Evolutionary conservation across 1,140 invertebrate genomes (phyloP).

Genomic region (Sycophila sp.): DNA sequence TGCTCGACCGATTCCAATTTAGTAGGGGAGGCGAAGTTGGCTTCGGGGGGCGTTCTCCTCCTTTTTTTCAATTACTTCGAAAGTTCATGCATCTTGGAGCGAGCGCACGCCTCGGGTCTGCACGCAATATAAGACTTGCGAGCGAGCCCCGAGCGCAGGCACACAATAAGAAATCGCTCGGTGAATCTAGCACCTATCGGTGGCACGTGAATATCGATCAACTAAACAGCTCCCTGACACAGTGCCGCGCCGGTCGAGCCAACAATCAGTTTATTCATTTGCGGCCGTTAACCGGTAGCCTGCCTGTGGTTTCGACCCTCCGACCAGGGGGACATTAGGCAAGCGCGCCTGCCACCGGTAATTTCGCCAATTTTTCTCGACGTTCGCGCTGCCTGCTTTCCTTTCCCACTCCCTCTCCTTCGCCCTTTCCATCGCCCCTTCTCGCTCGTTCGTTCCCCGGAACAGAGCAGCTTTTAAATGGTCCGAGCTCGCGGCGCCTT

Average conservation of each 20-base stretch:
- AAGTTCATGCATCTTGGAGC: background rate
- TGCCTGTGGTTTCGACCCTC: background rate
- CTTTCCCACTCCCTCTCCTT: background rate
- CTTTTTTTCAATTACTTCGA: slow-evolving; percentile 21
- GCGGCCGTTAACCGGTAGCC: slow-evolving; percentile 2
- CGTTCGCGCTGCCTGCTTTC: background rate
- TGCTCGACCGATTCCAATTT: no score
- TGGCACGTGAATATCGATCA: slow-evolving; percentile 9
- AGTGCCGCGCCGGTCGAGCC: background rate
- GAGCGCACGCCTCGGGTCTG: background rate
- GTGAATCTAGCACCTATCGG: background rate
- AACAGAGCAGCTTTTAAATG: background rate
- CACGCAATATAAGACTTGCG: background rate
- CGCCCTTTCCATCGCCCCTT: background rate
- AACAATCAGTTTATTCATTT: slow-evolving; percentile 31
- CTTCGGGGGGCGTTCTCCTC: background rate
- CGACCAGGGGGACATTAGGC: background rate
- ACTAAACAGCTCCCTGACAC: background rate
- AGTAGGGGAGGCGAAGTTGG: background rate
- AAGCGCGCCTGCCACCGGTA: background rate
- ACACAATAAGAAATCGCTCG: slow-evolving; percentile 11
- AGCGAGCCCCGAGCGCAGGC: background rate
- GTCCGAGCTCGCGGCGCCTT: background rate
- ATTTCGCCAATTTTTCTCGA: slow-evolving; percentile 30
- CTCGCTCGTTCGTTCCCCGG: background rate